These are phyloP conservation scores for Ciconia maguari DNA, from an alignment of 2,113 vertebrate genomes.

Conservation along the genomic window DNA sequence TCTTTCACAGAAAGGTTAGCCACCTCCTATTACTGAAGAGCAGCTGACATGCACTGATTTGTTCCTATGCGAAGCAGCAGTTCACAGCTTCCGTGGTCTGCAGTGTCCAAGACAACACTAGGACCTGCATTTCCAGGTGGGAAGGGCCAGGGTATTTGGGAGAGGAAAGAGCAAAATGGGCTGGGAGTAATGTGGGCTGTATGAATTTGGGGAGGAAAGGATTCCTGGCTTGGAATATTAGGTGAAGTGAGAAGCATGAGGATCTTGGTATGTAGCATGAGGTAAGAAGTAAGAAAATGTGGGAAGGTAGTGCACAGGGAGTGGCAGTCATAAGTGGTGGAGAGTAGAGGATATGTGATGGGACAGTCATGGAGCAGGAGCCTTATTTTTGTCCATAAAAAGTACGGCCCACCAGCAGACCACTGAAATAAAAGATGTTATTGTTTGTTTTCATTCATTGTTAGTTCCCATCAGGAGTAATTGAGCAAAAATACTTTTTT, in stretches of 20 bases:
- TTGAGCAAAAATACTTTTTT: not conserved
- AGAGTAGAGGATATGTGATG: not conserved
- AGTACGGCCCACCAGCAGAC: not conserved
- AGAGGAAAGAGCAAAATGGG: not conserved
- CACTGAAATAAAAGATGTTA: not conserved
- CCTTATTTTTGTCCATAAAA: not conserved
- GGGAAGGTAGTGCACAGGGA: not conserved
- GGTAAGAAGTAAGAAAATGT: not conserved
- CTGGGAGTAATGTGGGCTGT: not conserved
- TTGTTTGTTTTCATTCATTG: not conserved
- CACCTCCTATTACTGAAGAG: not conserved
- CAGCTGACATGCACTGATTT: not conserved
- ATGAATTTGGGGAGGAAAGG: not conserved
- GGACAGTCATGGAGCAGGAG: not conserved
- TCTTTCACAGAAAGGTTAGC: not conserved
- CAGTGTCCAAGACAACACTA: not conserved
- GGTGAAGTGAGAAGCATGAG: not conserved
- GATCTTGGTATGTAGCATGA: not conserved
- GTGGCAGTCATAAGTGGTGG: not conserved
- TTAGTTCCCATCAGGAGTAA: not conserved
- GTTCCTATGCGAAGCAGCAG: not conserved
- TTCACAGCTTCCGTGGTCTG: not conserved
- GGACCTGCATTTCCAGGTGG: not conserved
- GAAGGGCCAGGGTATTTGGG: not conserved
- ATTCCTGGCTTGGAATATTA: not conserved